Conservation (phyloP, 1,140 invertebrate genomes). For the Laupala kohalensis region DNA sequence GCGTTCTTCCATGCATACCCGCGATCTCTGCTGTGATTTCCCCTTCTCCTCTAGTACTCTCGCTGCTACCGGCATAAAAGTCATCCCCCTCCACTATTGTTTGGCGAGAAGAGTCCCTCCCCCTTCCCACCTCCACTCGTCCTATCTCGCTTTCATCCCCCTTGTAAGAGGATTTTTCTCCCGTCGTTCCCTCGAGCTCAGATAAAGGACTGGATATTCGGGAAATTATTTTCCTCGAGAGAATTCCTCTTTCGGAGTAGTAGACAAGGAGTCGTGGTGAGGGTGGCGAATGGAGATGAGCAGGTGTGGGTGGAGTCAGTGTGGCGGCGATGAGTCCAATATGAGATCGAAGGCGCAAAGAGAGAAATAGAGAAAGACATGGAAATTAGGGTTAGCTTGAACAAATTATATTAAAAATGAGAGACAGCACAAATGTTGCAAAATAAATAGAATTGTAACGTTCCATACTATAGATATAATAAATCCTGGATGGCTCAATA, state of each 20-base stretch:
- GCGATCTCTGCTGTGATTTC: too few relatives aligned
- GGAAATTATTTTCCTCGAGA: neutral
- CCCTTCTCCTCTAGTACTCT: neutral
- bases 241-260: neutral
- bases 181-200: neutral
- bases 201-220: neutral
- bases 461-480: too few relatives aligned
- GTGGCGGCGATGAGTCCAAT: too few relatives aligned
- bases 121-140: too few relatives aligned
- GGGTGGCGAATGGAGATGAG: neutral
- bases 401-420: too few relatives aligned
- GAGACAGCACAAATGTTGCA: too few relatives aligned
- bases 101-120: neutral
- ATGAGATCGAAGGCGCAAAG: too few relatives aligned
- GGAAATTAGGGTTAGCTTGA: too few relatives aligned
- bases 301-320: too few relatives aligned
- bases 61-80: neutral
- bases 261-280: neutral
- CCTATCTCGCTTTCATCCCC: neutral
- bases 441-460: too few relatives aligned
- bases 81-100: neutral
- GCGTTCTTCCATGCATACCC: neutral
- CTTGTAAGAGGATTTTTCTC: neutral
- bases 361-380: too few relatives aligned
- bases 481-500: too few relatives aligned